A percentile compares a stretch with the other conserved stretches of the same genome.
Conservation (phyloP, 2,888 invertebrate species). For the Graphium colonna region DNA sequence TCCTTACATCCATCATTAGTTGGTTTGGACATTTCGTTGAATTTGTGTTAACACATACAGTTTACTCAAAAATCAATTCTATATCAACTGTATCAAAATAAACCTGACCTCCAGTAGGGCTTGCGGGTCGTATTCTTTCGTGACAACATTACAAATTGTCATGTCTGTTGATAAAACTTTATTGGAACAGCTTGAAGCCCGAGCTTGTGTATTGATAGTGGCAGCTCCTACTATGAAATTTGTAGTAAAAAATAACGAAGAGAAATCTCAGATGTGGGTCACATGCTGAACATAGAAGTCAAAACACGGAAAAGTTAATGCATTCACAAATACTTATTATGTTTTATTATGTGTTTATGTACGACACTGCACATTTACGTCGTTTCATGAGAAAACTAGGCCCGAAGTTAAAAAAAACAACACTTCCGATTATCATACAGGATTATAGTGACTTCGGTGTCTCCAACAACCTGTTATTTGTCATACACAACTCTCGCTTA, state of each 20-base stretch:
- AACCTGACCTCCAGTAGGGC: constrained; percentile 58
- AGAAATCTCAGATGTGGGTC: constrained; percentile 78
- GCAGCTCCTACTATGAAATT: constrained; percentile 37
- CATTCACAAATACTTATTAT: constrained; percentile 29
- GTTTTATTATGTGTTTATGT: constrained; percentile 19
- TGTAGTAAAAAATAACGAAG: constrained; percentile 61
- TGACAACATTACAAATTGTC: constrained; percentile 56
- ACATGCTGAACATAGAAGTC: constrained; percentile 71
- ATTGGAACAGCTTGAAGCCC: constrained; percentile 26
- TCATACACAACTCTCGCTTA: constrained; percentile 64
- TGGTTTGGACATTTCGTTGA: constrained; percentile 36
- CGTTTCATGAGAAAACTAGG: constrained; percentile 28
- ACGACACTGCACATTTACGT: constrained; percentile 22
- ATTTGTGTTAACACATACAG: constrained; percentile 24
- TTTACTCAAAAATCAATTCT: constrained; percentile 11
- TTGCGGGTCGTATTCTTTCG: constrained; percentile 63
- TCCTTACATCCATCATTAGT: constrained; percentile 31
- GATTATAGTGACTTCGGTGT: constrained; percentile 71
- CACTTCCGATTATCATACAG: constrained; percentile 50
- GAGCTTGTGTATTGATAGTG: constrained; percentile 29
- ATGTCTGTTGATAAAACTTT: constrained; percentile 37
- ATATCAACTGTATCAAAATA: constrained; percentile 20
- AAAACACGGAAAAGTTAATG: constrained; percentile 8
- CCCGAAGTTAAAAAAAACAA: constrained; percentile 50
- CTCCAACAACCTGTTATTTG: constrained; percentile 79